These are phyloP conservation scores for Gnathonemus longibarbis DNA, from an alignment of 2,113 vertebrate species.

Conservation along the genomic window DNA sequence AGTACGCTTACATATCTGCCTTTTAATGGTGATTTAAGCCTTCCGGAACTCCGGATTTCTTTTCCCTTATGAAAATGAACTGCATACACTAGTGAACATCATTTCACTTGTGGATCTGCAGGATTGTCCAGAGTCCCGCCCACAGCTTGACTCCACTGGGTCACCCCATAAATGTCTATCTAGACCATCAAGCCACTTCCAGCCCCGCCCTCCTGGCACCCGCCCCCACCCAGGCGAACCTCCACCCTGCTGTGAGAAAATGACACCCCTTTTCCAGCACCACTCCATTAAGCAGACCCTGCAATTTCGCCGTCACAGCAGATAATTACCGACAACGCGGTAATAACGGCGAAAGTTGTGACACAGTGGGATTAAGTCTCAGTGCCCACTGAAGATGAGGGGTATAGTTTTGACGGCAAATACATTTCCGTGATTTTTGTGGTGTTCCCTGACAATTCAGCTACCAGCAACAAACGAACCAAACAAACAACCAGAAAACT, in stretches of 20 bases:
- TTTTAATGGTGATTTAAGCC: neutral
- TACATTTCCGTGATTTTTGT: neutral
- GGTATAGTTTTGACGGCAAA: neutral
- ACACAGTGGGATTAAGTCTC: neutral
- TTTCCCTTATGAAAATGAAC: neutral
- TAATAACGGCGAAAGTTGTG: neutral
- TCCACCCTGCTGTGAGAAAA: neutral
- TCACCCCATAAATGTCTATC: neutral
- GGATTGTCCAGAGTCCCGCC: neutral
- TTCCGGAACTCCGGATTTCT: neutral
- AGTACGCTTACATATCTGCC: neutral
- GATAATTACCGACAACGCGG: neutral
- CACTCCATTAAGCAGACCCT: neutral
- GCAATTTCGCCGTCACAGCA: neutral
- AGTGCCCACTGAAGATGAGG: neutral
- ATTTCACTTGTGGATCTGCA: neutral
- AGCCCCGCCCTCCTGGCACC: neutral
- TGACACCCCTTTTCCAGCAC: neutral
- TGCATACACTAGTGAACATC: neutral
- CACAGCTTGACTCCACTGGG: neutral
- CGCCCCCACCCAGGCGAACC: neutral
- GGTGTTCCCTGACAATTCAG: neutral
- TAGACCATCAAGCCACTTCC: neutral
- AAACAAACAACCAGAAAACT: neutral
- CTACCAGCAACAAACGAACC: neutral